Percentiles rank a stretch among this genome's conserved stretches.
Evolutionary conservation across 1,140 invertebrate genomes (phyloP).

Genomic region (Drosophila paulistorum): DNA sequence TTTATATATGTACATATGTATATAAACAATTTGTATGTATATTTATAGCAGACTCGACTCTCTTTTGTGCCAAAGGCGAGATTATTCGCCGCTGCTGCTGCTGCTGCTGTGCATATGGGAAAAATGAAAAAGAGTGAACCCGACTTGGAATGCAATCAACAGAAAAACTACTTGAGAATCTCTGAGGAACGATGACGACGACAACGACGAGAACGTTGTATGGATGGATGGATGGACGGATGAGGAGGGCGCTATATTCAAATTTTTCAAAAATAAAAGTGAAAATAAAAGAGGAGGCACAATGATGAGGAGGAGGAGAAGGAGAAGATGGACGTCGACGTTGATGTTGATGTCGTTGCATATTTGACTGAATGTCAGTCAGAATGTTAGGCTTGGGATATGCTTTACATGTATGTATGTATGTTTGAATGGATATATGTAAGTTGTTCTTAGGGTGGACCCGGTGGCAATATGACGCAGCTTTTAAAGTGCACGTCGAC

Average conservation of each 20-base stretch:
- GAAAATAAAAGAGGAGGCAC: slow-evolving; percentile 41
- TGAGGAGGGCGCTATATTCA: slow-evolving; percentile 55
- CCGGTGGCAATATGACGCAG: slow-evolving; percentile 22
- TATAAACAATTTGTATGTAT: slow-evolving; percentile 9
- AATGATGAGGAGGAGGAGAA: neutral
- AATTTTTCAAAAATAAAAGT: slow-evolving; percentile 72
- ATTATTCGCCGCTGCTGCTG: slow-evolving; percentile 39
- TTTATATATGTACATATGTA: neutral
- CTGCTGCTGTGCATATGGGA: slow-evolving; percentile 58
- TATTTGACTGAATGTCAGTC: slow-evolving; percentile 78
- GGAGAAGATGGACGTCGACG: slow-evolving; percentile 41
- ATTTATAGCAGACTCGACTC: slow-evolving; percentile 31
- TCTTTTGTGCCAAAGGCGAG: slow-evolving; percentile 29
- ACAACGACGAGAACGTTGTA: slow-evolving; percentile 1
- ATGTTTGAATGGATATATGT: neutral
- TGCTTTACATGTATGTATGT: neutral
- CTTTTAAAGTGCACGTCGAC: slow-evolving; percentile 27
- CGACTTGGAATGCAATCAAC: slow-evolving; percentile 75
- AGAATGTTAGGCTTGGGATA: slow-evolving; percentile 27
- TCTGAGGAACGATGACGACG: slow-evolving; percentile 36
- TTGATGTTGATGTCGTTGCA: slow-evolving; percentile 66
- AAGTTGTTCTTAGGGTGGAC: slow-evolving; percentile 27
- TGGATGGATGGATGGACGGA: neutral
- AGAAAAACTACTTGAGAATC: slow-evolving; percentile 75
- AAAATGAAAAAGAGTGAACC: slow-evolving; percentile 58